Evolutionary conservation across 2,888 invertebrate species (phyloP).

Genomic region (Pristionchus maxplancki): DNA sequence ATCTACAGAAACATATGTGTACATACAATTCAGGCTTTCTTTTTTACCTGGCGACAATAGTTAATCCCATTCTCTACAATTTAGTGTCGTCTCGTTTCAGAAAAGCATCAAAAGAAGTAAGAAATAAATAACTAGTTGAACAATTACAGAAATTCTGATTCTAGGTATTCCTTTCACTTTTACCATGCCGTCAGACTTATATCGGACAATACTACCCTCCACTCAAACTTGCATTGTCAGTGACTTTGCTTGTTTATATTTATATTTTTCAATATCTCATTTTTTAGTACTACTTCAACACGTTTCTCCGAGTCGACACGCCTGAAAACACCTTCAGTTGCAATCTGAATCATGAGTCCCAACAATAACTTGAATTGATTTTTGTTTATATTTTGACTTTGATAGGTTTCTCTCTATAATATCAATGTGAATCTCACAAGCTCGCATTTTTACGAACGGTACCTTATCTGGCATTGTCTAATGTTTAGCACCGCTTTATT

Average conservation of each 20-base stretch:
- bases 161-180: slow-evolving; percentile 41
- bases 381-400: no score
- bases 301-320: slow-evolving; percentile 1
- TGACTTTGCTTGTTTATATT: neutral
- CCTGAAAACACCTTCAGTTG: neutral
- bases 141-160: neutral
- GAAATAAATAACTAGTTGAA: neutral
- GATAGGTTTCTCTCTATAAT: no score
- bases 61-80: slow-evolving; percentile 71
- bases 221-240: slow-evolving; percentile 42
- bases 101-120: slow-evolving; percentile 65
- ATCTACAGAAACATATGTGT: no score
- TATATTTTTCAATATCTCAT: neutral
- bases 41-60: slow-evolving; percentile 66
- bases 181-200: neutral
- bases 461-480: no score
- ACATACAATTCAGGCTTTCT: slow-evolving; percentile 60
- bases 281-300: neutral
- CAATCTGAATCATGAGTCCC: neutral
- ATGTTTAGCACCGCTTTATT: no score
- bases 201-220: slow-evolving; percentile 40
- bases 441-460: no score
- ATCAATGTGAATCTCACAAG: no score
- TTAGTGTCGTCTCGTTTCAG: slow-evolving; percentile 65
- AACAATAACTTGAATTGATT: no score